Evolutionary conservation across 2,797 vertebrate species (phyloP).

Genomic region (Tympanoctomys barrerae): DNA sequence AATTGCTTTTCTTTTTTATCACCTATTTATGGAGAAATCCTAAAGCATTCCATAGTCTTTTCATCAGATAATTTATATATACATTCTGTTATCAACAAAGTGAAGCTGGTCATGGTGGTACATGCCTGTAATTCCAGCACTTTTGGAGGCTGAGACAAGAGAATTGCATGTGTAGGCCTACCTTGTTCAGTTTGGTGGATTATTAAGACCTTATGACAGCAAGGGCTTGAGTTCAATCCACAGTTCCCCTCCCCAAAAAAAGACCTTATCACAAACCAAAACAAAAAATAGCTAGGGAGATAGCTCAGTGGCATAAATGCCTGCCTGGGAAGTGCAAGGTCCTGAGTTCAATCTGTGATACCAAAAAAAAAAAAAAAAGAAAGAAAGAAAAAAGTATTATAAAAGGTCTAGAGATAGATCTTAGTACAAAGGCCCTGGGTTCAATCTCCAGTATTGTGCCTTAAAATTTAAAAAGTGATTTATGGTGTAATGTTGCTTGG

Average conservation of each 20-base stretch:
- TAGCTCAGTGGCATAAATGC: too few species aligned
- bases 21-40: neutral
- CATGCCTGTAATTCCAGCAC: neutral
- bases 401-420: neutral
- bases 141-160: neutral
- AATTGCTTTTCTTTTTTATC: constrained; percentile 8
- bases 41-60: neutral
- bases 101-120: neutral
- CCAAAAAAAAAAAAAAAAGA: too few species aligned
- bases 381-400: neutral
- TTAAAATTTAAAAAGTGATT: neutral
- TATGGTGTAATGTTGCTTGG: neutral
- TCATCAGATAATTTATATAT: constrained; percentile 18
- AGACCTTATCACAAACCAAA: neutral
- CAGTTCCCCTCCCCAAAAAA: neutral
- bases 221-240: too few species aligned
- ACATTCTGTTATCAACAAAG: neutral
- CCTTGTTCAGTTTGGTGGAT: neutral
- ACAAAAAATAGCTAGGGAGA: neutral
- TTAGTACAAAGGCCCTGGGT: neutral
- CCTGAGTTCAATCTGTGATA: too few species aligned
- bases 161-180: neutral
- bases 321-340: too few species aligned
- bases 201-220: neutral
- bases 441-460: neutral